A percentile compares a stretch with the other conserved stretches of the same genome.
These are phyloP conservation scores for Automeris io DNA, from an alignment of 2,888 invertebrate genomes.

Conservation along the genomic window DNA sequence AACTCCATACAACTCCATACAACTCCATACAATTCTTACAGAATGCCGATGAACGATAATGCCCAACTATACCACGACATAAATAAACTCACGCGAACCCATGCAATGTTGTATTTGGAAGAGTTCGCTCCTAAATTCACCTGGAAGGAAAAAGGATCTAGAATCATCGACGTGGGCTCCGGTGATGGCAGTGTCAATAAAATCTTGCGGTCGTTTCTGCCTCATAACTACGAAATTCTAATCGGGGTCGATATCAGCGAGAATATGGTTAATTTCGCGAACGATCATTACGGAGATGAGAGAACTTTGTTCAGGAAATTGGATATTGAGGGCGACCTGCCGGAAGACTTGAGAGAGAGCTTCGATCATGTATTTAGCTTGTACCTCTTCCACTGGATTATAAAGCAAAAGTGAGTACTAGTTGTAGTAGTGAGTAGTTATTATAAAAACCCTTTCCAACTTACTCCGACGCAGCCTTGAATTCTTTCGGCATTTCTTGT, in stretches of 20 bases:
- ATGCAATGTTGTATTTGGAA: background rate
- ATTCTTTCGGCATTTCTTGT: too few species aligned
- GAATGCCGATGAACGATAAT: constrained; percentile 2
- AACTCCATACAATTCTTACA: too few species aligned
- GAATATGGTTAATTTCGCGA: constrained; percentile 3
- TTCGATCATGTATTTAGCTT: constrained; percentile 10
- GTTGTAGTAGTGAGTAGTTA: background rate
- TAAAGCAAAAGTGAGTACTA: constrained; percentile 7
- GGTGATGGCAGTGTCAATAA: constrained; percentile 12
- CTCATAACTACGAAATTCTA: background rate
- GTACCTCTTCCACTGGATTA: constrained; percentile 8
- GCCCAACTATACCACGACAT: background rate
- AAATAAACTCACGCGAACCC: background rate
- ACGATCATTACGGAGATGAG: background rate
- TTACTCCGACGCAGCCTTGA: too few species aligned
- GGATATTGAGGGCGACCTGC: constrained; percentile 4
- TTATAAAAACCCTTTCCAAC: background rate
- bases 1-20: too few species aligned
- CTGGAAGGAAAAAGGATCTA: background rate
- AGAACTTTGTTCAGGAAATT: background rate
- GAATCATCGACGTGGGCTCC: constrained; percentile 12
- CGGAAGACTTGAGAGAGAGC: background rate
- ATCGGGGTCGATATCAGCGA: constrained; percentile 4
- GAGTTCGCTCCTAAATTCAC: constrained; percentile 5
- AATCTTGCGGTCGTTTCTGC: constrained; percentile 5